A percentile compares a stretch with the other conserved stretches of the same genome.
phyloP scores from a whole-genome alignment of 1,140 invertebrate genomes.

The Scylla paramamosain region DNA sequence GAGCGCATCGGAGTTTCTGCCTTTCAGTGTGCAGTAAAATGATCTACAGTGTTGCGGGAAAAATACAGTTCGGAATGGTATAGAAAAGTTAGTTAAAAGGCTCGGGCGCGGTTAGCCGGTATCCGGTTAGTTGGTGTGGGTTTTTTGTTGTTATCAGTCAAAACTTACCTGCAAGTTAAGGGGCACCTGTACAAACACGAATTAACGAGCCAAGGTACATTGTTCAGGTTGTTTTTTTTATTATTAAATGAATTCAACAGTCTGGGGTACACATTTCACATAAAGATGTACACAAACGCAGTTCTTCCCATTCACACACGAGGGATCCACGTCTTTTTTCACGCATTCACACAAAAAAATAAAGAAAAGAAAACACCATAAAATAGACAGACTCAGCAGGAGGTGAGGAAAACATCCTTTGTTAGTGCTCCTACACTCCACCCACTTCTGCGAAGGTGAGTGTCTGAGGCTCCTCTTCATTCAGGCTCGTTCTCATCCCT shows the following conservation, averaged over 20 bases:
- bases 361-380: background rate
- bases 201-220: background rate
- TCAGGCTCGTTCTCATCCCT: too few relatives aligned
- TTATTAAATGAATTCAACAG: conserved; percentile 23
- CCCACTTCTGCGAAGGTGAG: too few relatives aligned
- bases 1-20: too few relatives aligned
- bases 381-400: background rate
- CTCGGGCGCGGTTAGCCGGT: too few relatives aligned
- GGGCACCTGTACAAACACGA: background rate
- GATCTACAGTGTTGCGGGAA: too few relatives aligned
- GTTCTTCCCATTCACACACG: background rate
- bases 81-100: too few relatives aligned
- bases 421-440: too few relatives aligned
- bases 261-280: background rate
- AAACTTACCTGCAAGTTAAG: background rate
- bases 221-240: background rate
- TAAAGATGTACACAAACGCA: background rate
- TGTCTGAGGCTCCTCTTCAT: too few relatives aligned
- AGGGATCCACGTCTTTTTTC: background rate
- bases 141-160: too few relatives aligned
- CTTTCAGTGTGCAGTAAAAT: too few relatives aligned
- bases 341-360: background rate
- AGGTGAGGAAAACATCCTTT: background rate
- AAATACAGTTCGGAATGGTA: too few relatives aligned
- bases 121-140: too few relatives aligned